These are phyloP conservation scores for Cinclus cinclus DNA, from an alignment of 2,113 vertebrate genomes.

Conservation along the genomic window DNA sequence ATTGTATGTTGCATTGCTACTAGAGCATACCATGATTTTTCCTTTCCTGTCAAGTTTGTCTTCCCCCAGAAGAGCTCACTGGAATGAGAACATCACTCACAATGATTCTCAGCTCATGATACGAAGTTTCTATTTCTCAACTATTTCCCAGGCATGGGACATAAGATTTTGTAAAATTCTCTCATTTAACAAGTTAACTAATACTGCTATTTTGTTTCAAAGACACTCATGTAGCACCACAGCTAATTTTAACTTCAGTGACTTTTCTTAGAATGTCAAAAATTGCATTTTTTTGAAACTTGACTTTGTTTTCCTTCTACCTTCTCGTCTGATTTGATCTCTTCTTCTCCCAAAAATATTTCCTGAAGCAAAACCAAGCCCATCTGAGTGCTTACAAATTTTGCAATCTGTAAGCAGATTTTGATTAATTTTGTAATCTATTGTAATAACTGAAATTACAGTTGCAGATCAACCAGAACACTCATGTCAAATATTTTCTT, in stretches of 20 bases:
- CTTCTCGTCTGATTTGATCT: neutral
- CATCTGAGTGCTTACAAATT: neutral
- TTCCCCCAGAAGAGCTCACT: neutral
- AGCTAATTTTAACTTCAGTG: neutral
- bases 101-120: neutral
- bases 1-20: neutral
- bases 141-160: neutral
- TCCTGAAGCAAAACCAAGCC: neutral
- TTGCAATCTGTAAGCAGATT: neutral
- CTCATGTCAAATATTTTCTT: neutral
- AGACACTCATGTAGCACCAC: neutral
- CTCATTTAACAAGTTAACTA: neutral
- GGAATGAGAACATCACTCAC: neutral
- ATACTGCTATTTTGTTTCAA: neutral
- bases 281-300: neutral
- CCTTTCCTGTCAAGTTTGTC: neutral
- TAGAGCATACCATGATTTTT: neutral
- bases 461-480: neutral
- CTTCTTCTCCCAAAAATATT: neutral
- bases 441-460: neutral
- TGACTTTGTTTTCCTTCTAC: neutral
- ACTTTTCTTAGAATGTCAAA: neutral
- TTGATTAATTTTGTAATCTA: neutral
- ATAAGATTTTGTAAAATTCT: neutral
- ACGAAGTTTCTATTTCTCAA: neutral